Evolutionary conservation across 2,797 vertebrate species (phyloP).

Genomic region (Champsocephalus esox): DNA sequence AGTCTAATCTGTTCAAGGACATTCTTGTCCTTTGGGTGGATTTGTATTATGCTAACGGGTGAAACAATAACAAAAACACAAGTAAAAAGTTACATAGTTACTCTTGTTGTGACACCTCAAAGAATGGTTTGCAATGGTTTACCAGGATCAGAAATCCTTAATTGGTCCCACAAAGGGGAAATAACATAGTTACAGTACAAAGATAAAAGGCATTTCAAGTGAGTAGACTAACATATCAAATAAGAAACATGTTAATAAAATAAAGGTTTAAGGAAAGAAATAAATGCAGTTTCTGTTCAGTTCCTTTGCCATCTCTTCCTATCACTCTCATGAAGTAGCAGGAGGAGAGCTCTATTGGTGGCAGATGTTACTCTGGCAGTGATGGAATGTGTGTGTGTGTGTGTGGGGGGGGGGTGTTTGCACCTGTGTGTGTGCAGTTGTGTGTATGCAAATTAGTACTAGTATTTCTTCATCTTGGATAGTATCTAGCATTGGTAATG

Average conservation of each 20-base stretch:
- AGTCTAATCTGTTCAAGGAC: neutral
- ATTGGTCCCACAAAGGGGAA: neutral
- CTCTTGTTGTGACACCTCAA: neutral
- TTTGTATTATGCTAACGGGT: neutral
- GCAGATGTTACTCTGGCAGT: slow-evolving; percentile 70
- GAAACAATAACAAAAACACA: slow-evolving; percentile 2
- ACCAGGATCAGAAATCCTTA: too few species aligned
- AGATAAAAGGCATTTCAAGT: too few species aligned
- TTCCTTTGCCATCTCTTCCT: neutral
- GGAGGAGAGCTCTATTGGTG: slow-evolving; percentile 42
- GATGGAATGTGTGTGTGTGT: slow-evolving; percentile 65
- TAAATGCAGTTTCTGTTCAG: too few species aligned
- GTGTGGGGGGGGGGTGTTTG: slow-evolving; percentile 33
- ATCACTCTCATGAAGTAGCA: slow-evolving; percentile 33
- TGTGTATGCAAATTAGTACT: slow-evolving; percentile 22
- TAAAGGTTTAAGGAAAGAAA: too few species aligned
- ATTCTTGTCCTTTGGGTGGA: neutral
- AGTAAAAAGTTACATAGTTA: neutral
- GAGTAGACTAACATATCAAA: too few species aligned
- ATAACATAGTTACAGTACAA: too few species aligned
- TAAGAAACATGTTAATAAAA: too few species aligned
- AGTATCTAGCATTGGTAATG: slow-evolving; percentile 73
- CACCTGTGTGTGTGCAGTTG: slow-evolving; percentile 5
- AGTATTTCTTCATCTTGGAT: slow-evolving; percentile 68
- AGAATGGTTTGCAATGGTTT: neutral